Base-by-base conservation (phyloP, 2,888 invertebrate species). In the Polydrusus pterygomalis region DNA sequence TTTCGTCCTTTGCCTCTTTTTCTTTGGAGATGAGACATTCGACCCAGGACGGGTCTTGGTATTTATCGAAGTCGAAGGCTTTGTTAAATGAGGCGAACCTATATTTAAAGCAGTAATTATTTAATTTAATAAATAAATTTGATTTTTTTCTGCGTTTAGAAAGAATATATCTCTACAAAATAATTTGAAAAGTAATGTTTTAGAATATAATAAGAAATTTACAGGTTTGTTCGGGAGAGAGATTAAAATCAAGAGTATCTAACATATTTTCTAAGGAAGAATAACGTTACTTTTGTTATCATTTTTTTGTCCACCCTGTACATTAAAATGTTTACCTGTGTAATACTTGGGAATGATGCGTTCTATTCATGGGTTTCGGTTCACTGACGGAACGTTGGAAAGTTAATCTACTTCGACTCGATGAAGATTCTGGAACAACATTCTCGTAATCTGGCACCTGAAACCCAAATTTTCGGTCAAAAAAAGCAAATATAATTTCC, bases 301-400 rank as follows among this genome's bases (percentile, higher is more conserved):
- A 25, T 25, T 25, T 25, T 5, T 25, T 25, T 25, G 25, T 18
- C 40, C 17, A 7, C 38, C 17, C 11, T 15, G 49, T n/a, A 18
- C 5, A 40, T 34, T 67, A 8, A n/a, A 77, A 15, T n/a, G 5
- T 67, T 81, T 82, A 87, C 88, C 88, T 88, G 81, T 88, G 87
- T 76, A 88, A 83, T 76, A 84, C 85, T 84, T 87, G 87, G 83
- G 87, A 86, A 84, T 87, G 86, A 82, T 86, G 82, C 80, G 79
- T 85, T 78, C 84, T 85, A 77, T 87, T 87, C 72, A 87, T 87
- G 58, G 88, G 88, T 81, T 88, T 88, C 34, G 88, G 88, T 79
- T 88, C 88, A 80, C 88, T 88, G 74, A 88, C 87, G 47, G 87
- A 88, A 74, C 88, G 81, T 80, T 88, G 88, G 82, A 88, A 88